Evolutionary conservation across 2,888 invertebrate genomes (phyloP).

Genomic region (Leucoptera coffeella): DNA sequence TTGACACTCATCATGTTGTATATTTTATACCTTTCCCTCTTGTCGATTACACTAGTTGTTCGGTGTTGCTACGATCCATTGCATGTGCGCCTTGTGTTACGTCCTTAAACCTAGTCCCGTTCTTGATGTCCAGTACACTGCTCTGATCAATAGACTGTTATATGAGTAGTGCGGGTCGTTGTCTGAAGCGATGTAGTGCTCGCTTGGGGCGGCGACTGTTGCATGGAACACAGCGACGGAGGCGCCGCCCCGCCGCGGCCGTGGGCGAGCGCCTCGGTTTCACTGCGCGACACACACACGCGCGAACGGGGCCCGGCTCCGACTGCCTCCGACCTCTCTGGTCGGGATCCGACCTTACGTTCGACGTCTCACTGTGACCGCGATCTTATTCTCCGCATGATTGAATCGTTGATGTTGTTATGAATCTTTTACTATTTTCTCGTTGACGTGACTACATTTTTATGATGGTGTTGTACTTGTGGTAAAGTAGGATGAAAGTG

Average conservation of each 20-base stretch:
- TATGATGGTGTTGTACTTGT: not conserved
- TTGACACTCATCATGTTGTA: constrained; percentile 42
- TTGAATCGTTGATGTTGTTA: constrained; percentile 32
- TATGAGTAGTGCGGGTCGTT: no score
- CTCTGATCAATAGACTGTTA: no score
- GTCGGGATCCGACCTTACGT: constrained; percentile 6
- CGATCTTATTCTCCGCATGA: constrained; percentile 46
- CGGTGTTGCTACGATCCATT: constrained; percentile 38
- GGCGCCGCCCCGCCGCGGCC: constrained; percentile 2
- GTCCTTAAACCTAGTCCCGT: no score
- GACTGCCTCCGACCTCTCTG: constrained; percentile 2
- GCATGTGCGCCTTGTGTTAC: no score
- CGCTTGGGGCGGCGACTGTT: constrained; percentile 25
- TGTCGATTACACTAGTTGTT: constrained; percentile 35
- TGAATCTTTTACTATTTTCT: constrained; percentile 5
- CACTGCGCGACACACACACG: constrained; percentile 28
- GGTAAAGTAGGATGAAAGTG: constrained; percentile 1
- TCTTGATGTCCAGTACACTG: no score
- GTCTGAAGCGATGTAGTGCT: constrained; percentile 12
- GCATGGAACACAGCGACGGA: constrained; percentile 17
- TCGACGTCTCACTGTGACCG: constrained; percentile 38
- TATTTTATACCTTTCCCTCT: constrained; percentile 54
- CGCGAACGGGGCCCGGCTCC: constrained; percentile 42
- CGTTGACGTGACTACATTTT: constrained; percentile 18
- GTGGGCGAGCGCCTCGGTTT: constrained; percentile 2